Percentiles rank a stretch among this genome's conserved stretches.
These are phyloP conservation scores for Cremastinae sp. DNA, from an alignment of 2,888 invertebrate species.

Conservation along the genomic window DNA sequence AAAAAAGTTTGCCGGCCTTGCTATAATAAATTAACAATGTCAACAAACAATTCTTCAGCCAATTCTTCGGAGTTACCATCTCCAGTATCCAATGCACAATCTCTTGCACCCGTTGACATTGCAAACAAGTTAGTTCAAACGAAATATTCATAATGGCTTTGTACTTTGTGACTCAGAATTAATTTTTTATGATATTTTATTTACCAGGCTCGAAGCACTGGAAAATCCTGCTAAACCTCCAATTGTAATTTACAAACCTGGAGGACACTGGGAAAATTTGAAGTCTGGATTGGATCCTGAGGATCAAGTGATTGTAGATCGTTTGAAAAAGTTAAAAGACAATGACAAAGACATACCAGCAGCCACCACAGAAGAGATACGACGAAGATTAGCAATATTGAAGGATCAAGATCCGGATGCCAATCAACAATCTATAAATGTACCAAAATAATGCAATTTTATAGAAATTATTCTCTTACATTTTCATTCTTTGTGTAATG, in stretches of 20 bases:
- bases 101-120: constrained; percentile 72
- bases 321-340: constrained; percentile 86
- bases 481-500: not conserved
- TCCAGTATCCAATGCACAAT: constrained; percentile 58
- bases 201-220: constrained; percentile 81
- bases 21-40: constrained; percentile 77
- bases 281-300: constrained; percentile 80
- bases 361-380: constrained; percentile 85
- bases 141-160: constrained; percentile 47
- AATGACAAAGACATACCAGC: constrained; percentile 80
- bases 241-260: constrained; percentile 81
- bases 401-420: constrained; percentile 82
- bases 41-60: constrained; percentile 50
- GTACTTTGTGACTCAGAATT: not conserved
- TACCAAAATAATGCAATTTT: not conserved
- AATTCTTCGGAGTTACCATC: constrained; percentile 58
- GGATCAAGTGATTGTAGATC: constrained; percentile 85
- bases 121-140: constrained; percentile 66
- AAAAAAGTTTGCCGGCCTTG: constrained; percentile 86
- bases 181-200: not conserved
- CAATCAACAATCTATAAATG: constrained; percentile 46
- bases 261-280: constrained; percentile 77
- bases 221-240: constrained; percentile 83
- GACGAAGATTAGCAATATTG: constrained; percentile 85
- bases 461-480: not conserved